phyloP scores from a whole-genome alignment of 2,888 invertebrate species.

The Osedax frankpressi region DNA sequence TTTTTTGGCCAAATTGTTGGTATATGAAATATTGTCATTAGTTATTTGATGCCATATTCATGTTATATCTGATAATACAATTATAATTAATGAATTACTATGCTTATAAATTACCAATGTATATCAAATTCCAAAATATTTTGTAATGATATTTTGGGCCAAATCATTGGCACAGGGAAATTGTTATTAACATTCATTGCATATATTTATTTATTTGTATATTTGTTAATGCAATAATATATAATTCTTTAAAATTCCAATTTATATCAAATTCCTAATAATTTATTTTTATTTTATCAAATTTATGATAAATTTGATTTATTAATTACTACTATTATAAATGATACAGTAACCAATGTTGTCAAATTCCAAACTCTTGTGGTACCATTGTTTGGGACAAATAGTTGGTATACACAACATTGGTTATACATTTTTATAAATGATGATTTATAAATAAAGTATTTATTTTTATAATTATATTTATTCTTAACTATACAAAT shows the following conservation, averaged over 20 bases:
- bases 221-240: not conserved
- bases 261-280: constrained; percentile 23
- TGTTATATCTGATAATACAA: too few relatives aligned
- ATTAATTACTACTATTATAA: not conserved
- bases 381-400: not conserved
- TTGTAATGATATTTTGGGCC: not conserved
- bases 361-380: not conserved
- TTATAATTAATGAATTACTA: too few relatives aligned
- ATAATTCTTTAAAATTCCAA: constrained; percentile 3
- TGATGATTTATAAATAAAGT: too few relatives aligned
- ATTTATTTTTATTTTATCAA: constrained; percentile 8
- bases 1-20: not conserved
- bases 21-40: not conserved
- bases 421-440: too few relatives aligned
- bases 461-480: constrained; percentile 9
- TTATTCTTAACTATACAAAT: not conserved
- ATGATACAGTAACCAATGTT: too few relatives aligned
- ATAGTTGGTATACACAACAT: not conserved
- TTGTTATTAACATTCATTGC: not conserved
- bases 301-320: constrained; percentile 21
- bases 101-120: not conserved
- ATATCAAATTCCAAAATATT: constrained; percentile 3
- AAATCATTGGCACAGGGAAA: constrained; percentile 6
- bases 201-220: constrained; percentile 11
- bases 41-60: not conserved